These are phyloP conservation scores for Drosophila ananassae DNA, from an alignment of 1,140 invertebrate species.

Conservation along the genomic window DNA sequence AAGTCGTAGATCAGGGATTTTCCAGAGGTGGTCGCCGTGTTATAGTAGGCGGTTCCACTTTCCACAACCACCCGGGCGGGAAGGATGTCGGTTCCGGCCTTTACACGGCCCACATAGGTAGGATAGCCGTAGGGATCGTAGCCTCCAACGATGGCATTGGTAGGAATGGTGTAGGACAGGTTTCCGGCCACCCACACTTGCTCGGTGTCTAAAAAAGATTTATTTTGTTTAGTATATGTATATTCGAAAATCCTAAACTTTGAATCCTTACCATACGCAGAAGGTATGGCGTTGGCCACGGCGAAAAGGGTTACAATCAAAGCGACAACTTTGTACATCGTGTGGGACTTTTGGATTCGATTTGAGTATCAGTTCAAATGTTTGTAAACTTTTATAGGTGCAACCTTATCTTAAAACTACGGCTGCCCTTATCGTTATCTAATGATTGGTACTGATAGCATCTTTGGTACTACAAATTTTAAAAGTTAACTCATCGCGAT, in stretches of 20 bases:
- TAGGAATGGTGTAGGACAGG: constrained; percentile 38
- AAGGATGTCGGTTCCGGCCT: constrained; percentile 11
- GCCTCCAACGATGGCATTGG: constrained; percentile 45
- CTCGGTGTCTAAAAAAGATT: constrained; percentile 25
- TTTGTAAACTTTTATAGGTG: constrained; percentile 33
- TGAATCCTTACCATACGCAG: constrained; percentile 16
- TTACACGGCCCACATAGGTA: constrained; percentile 49
- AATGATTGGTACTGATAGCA: constrained; percentile 42
- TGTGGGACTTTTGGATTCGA: constrained; percentile 3
- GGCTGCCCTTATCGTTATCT: constrained; percentile 30
- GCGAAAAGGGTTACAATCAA: constrained; percentile 33
- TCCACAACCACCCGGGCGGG: constrained; percentile 49
- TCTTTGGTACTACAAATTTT: constrained; percentile 24
- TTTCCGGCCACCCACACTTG: constrained; percentile 40
- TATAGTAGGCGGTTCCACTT: constrained; percentile 38
- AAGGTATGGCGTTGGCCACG: constrained; percentile 21
- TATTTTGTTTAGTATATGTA: not conserved
- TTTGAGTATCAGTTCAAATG: constrained; percentile 10
- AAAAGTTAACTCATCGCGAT: constrained; percentile 7
- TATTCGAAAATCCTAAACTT: not conserved
- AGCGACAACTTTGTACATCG: constrained; percentile 35
- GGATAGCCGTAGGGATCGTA: constrained; percentile 46
- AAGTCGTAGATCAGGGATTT: constrained; percentile 33
- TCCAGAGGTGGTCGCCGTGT: constrained; percentile 5
- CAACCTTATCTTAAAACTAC: constrained; percentile 30